Percentiles rank a stretch among this genome's conserved stretches.
Evolutionary conservation across 2,888 invertebrate species (phyloP).

Genomic region (Homarus gammarus): DNA sequence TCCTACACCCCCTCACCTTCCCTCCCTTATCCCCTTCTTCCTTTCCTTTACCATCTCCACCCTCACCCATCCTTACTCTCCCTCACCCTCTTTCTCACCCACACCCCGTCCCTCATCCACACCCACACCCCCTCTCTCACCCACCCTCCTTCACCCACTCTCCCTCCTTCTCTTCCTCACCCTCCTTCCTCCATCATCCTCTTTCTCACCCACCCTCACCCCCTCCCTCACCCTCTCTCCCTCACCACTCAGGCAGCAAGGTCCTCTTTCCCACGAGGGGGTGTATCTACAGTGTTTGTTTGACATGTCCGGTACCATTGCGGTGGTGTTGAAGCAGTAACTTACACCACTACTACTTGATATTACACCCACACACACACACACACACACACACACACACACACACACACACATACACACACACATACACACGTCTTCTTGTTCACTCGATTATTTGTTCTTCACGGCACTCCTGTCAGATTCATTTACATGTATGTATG

Average conservation of each 20-base stretch:
- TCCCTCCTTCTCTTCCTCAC: too few species aligned
- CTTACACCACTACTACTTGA: constrained; percentile 51
- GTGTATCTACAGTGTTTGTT: constrained; percentile 54
- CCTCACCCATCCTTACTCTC: not conserved
- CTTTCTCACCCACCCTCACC: not conserved
- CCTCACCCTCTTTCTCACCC: not conserved
- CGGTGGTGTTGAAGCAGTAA: constrained; percentile 47
- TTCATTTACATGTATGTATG: constrained; percentile 46
- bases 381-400: constrained; percentile 16
- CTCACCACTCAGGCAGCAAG: not conserved
- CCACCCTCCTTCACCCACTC: not conserved
- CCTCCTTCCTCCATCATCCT: not conserved
- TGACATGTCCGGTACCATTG: constrained; percentile 53
- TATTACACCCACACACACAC: constrained; percentile 19
- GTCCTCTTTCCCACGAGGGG: constrained; percentile 39
- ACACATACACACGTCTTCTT: constrained; percentile 29
- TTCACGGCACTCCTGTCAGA: constrained; percentile 19
- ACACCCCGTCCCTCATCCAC: not conserved
- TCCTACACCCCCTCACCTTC: not conserved
- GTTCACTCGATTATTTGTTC: constrained; percentile 51
- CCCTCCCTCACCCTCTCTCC: not conserved
- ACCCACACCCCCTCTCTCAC: not conserved
- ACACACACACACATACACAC: constrained; percentile 16
- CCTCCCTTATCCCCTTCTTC: not conserved
- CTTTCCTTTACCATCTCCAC: not conserved